Evolutionary conservation across 1,140 invertebrate species (phyloP), one percentile per base, ranked within the genome.

Genomic region (Whitmania pigra): DNA sequence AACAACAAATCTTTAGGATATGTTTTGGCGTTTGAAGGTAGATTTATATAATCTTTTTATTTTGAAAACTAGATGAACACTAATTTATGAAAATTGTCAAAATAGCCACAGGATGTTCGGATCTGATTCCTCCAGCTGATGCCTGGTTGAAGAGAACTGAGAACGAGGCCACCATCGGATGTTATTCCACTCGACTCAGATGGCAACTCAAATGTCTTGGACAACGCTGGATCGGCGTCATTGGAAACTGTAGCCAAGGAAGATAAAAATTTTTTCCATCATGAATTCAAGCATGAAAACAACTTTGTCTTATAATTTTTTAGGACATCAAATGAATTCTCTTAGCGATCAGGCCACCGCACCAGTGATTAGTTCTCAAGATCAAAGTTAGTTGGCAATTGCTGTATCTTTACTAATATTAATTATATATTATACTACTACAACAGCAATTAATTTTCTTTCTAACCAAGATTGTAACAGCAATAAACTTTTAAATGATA

Each of bases 51-150:
- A 4, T 49, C 43, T 11, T 49, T 49, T 49, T 49, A 36, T 36
- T 36, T 36, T 36, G 6, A 36, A 36, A 3, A 36, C 31, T 36
- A 2, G 2, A 6, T 36, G 31, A 6, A 36, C 6, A 36, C 31
- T 36, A 36, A 6, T 36, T 36, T 2, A 36, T 36, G 31, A 36
- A 3, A 36, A 36, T 36, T 57, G 25, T n/a, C 5, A 25, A 11
- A 22, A 25, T 22, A 71, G 69, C 69, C 15, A 53, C 40, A 22
- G 69, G 69, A 25, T 71, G 69, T 36, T 27, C 69, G 9, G 69
- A 71, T 55, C 69, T 71, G 40, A 53, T 53, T n/a, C n/a, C 53
- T 27, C 69, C 69, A 27, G 69, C 40, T 22, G 43, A 71, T 71
- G 69, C 69, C 20, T 71, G 36, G 40, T 29, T 49, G 22, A 71